A percentile compares a stretch with the other conserved stretches of the same genome.
Evolutionary conservation across 2,888 invertebrate genomes (phyloP).

Genomic region (Chaetogeoica ovagalla): DNA sequence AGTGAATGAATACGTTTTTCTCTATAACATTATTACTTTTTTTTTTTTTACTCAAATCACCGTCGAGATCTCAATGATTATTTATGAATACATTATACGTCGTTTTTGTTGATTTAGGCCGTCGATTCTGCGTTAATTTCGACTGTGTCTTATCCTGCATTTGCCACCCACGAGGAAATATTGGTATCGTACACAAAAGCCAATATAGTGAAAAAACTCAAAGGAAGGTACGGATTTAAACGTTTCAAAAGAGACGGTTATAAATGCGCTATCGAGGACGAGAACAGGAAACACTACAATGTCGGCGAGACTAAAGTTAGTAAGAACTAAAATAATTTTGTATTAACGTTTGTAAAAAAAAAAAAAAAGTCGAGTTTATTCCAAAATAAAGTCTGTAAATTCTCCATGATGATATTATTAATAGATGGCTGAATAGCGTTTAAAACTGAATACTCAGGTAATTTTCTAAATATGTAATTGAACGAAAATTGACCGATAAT

Average conservation of each 20-base stretch:
- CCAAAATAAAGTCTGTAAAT: too few species aligned
- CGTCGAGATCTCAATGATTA: too few species aligned
- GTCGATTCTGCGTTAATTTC: constrained; percentile 90
- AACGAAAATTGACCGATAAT: too few species aligned
- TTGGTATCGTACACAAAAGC: constrained; percentile 84
- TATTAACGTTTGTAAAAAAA: too few species aligned
- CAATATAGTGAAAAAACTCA: constrained; percentile 78
- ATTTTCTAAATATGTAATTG: too few species aligned
- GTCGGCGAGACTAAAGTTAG: constrained; percentile 81
- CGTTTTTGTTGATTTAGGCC: constrained; percentile 66
- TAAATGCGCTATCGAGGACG: constrained; percentile 83
- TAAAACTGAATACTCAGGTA: too few species aligned
- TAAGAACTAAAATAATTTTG: background rate
- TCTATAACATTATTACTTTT: too few species aligned
- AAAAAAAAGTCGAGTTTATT: too few species aligned
- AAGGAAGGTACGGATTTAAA: constrained; percentile 90
- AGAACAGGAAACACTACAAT: constrained; percentile 71
- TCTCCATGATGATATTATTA: too few species aligned
- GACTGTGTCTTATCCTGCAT: constrained; percentile 96
- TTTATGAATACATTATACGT: too few species aligned
- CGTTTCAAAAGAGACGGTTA: constrained; percentile 93
- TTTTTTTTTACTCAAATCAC: too few species aligned
- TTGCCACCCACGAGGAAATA: constrained; percentile 93
- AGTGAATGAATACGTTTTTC: constrained; percentile 63
- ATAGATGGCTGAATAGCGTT: too few species aligned